Evolutionary conservation across 2,797 vertebrate species (phyloP).

Genomic region (Pseudomugil gertrudae): DNA sequence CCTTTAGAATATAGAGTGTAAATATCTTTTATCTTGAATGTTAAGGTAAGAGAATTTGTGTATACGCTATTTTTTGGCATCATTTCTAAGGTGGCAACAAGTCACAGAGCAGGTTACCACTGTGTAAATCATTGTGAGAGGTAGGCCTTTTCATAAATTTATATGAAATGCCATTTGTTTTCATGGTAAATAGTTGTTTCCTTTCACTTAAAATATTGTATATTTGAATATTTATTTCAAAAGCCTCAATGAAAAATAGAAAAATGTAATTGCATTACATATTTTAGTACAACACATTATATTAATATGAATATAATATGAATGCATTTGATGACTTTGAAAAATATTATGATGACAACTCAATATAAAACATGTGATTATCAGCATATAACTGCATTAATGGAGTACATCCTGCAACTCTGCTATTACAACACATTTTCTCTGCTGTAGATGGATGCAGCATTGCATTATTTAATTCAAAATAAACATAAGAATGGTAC

Average conservation of each 20-base stretch:
- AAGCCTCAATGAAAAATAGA: background rate
- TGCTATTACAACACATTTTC: conserved; percentile 11
- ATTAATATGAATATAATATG: conserved; percentile 22
- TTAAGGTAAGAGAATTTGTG: background rate
- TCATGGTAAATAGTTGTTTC: background rate
- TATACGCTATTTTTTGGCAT: background rate
- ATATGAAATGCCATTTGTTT: background rate
- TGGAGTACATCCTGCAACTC: conserved; percentile 34
- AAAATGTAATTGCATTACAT: no score
- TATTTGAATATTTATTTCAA: background rate
- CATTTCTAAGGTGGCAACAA: background rate
- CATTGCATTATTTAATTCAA: conserved; percentile 36
- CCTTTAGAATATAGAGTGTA: no score
- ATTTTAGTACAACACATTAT: no score
- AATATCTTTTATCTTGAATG: no score
- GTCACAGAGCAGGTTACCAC: background rate
- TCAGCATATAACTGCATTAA: conserved; percentile 44
- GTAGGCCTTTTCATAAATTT: background rate
- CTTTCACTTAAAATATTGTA: background rate
- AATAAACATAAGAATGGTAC: conserved; percentile 31
- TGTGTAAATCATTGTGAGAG: background rate
- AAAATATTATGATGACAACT: conserved; percentile 30
- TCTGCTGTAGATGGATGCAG: conserved; percentile 45
- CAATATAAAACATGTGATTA: conserved; percentile 48
- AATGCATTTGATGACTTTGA: conserved; percentile 39